Conservation (phyloP, 2,113 vertebrate species). For the Amazona vittata region DNA sequence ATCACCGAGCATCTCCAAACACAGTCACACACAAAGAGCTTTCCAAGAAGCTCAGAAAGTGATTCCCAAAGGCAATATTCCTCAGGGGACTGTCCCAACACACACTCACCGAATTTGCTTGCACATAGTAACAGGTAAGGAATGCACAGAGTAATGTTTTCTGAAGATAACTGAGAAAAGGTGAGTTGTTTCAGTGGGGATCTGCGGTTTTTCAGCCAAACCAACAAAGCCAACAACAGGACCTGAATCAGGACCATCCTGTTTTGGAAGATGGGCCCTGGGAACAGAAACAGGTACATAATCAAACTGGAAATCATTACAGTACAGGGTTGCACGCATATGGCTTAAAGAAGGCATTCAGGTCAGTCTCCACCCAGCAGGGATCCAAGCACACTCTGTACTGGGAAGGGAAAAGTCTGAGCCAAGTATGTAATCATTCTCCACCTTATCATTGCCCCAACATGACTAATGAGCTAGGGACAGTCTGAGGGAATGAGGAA, state of each 20-base stretch:
- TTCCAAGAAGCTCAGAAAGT: background rate
- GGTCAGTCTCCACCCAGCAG: constrained; percentile 66
- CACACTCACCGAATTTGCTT: background rate
- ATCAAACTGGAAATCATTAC: constrained; percentile 64
- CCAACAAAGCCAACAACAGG: background rate
- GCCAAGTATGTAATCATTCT: constrained; percentile 70
- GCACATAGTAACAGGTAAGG: background rate
- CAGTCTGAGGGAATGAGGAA: constrained; percentile 52
- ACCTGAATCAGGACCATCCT: background rate
- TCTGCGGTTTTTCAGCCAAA: background rate
- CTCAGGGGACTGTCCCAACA: background rate
- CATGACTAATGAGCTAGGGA: constrained; percentile 57
- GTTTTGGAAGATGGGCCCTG: constrained; percentile 35
- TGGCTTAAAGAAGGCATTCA: constrained; percentile 34
- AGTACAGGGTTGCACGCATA: background rate
- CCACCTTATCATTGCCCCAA: constrained; percentile 64
- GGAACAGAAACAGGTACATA: constrained; percentile 30
- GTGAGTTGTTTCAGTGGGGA: background rate
- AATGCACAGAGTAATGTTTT: background rate
- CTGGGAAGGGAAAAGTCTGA: constrained; percentile 64
- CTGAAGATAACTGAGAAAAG: background rate
- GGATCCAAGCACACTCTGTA: constrained; percentile 32
- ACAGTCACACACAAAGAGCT: background rate
- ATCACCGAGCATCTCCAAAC: background rate
- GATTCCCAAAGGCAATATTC: background rate